phyloP scores from a whole-genome alignment of 2,888 invertebrate genomes.

The Trachelus iudaicus region DNA sequence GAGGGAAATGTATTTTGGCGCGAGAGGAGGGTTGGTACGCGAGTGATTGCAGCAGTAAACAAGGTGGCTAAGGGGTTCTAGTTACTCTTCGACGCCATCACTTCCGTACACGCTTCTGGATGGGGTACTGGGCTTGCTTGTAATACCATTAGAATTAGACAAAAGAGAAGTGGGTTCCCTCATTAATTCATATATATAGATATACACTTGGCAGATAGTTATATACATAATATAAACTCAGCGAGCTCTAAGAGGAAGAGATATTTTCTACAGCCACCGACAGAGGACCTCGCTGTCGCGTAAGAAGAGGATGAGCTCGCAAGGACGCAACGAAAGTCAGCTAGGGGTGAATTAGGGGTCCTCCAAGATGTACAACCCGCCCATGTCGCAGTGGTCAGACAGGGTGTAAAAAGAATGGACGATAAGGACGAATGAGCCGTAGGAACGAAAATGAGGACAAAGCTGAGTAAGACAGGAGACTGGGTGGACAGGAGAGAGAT shows the following conservation, averaged over 20 bases:
- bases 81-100: background rate
- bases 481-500: background rate
- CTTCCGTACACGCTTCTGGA: background rate
- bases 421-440: background rate
- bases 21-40: background rate
- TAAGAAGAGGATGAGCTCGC: conserved; percentile 16
- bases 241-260: background rate
- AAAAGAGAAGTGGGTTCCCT: background rate
- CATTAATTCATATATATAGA: background rate
- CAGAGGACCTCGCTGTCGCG: background rate
- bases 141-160: background rate
- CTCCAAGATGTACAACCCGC: background rate
- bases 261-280: background rate
- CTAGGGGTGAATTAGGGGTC: conserved; percentile 13
- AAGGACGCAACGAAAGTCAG: conserved; percentile 19
- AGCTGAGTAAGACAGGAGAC: background rate
- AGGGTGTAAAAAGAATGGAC: background rate
- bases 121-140: background rate
- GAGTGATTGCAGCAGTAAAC: background rate
- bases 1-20: background rate
- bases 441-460: background rate
- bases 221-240: background rate
- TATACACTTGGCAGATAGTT: background rate
- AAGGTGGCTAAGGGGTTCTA: background rate
- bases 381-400: background rate